These are phyloP conservation scores for Delia radicum DNA, from an alignment of 1,140 invertebrate species.

Conservation along the genomic window DNA sequence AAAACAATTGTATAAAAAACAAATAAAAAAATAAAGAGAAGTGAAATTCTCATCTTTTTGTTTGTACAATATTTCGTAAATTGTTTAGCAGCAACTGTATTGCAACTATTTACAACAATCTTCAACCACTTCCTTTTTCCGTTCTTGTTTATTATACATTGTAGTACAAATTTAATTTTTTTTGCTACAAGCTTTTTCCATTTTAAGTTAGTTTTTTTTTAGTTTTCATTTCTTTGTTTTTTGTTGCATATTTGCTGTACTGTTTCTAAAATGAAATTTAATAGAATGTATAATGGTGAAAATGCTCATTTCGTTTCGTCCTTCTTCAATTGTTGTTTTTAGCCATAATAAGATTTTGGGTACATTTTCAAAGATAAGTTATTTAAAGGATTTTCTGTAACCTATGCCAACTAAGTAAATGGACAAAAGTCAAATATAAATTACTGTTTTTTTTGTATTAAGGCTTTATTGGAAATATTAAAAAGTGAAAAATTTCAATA, in stretches of 20 bases:
- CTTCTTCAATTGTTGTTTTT: not conserved
- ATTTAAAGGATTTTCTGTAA: slow-evolving; percentile 15
- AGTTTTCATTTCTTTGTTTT: not conserved
- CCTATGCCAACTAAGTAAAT: no score
- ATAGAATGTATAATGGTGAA: not conserved
- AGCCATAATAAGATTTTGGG: not conserved
- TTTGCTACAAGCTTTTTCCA: not conserved
- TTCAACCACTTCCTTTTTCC: not conserved
- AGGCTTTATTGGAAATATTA: no score
- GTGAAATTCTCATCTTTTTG: no score
- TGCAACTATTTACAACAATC: not conserved
- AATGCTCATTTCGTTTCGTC: not conserved
- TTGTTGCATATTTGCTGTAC: not conserved
- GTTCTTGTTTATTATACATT: not conserved
- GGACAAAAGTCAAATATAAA: no score
- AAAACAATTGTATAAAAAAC: no score
- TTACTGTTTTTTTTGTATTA: no score
- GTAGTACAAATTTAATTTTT: not conserved
- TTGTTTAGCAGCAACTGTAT: not conserved
- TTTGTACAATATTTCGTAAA: no score
- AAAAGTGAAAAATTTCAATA: no score
- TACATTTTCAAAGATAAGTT: slow-evolving; percentile 6
- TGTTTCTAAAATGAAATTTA: not conserved
- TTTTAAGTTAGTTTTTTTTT: slow-evolving; percentile 7
- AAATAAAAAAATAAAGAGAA: no score